Conservation (phyloP, 2,113 vertebrate species). For the Hepsetus odoe region DNA sequence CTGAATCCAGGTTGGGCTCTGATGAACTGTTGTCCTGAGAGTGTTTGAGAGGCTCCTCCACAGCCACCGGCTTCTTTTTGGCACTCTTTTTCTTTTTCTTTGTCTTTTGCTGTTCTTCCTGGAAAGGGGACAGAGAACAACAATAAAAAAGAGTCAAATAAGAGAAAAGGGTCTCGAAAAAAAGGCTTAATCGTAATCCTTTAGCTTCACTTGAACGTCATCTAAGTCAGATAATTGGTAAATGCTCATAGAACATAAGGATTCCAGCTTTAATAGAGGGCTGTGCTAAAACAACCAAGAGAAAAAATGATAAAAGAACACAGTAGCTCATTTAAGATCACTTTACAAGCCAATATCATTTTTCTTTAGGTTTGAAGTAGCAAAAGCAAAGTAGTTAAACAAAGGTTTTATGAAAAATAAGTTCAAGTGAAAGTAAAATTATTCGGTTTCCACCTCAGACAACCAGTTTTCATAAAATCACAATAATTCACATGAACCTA, state of each 20-base stretch:
- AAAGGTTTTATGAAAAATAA: too few relatives aligned
- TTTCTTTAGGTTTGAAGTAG: neutral
- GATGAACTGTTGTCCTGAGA: slow-evolving; percentile 92
- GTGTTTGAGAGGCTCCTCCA: slow-evolving; percentile 72
- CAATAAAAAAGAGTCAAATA: neutral
- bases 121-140: slow-evolving; percentile 41
- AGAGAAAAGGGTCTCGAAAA: too few relatives aligned
- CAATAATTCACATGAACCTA: neutral
- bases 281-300: neutral
- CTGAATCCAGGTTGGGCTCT: slow-evolving; percentile 84
- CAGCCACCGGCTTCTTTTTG: slow-evolving; percentile 87
- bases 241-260: too few relatives aligned
- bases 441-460: neutral
- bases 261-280: too few relatives aligned
- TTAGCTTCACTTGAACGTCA: too few relatives aligned
- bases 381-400: too few relatives aligned
- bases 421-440: neutral
- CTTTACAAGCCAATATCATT: neutral
- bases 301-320: neutral
- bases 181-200: too few relatives aligned
- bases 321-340: neutral
- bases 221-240: too few relatives aligned
- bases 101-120: slow-evolving; percentile 95
- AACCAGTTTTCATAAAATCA: neutral
- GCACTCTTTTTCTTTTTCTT: slow-evolving; percentile 92